phyloP scores from a whole-genome alignment of 2,797 vertebrate genomes.

The Lophius americanus region DNA sequence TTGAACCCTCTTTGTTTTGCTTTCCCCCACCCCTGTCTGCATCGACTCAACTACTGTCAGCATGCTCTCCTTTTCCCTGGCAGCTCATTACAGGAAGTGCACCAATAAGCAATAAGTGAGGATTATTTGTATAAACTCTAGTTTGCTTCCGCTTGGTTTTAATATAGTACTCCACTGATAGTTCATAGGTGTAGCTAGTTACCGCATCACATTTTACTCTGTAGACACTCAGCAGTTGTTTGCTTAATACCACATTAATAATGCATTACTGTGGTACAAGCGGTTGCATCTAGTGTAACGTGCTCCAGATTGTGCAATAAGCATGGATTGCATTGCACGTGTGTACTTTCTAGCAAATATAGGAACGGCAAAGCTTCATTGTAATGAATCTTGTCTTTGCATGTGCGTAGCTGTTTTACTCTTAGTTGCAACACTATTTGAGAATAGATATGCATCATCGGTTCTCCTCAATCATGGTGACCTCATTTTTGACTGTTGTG shows the following conservation, averaged over 20 bases:
- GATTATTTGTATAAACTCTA: slow-evolving; percentile 16
- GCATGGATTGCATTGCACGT: slow-evolving; percentile 30
- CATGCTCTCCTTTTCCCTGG: slow-evolving; percentile 55
- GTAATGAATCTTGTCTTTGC: background rate
- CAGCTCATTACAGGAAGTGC: slow-evolving; percentile 63
- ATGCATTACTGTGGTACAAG: slow-evolving; percentile 24
- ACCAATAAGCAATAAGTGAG: slow-evolving; percentile 38
- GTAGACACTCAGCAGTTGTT: slow-evolving; percentile 30
- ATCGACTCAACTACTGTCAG: slow-evolving; percentile 55
- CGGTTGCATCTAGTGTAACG: slow-evolving; percentile 60
- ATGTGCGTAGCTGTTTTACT: slow-evolving; percentile 17
- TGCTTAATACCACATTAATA: slow-evolving; percentile 36
- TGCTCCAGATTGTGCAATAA: slow-evolving; percentile 33
- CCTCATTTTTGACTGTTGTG: slow-evolving; percentile 29
- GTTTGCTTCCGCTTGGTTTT: slow-evolving; percentile 16
- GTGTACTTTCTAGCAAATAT: background rate
- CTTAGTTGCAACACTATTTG: background rate
- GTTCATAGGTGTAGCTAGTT: slow-evolving; percentile 14
- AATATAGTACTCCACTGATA: slow-evolving; percentile 26
- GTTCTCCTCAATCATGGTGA: slow-evolving; percentile 23
- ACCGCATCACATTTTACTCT: slow-evolving; percentile 33
- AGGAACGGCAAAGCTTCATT: background rate
- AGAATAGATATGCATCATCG: slow-evolving; percentile 31
- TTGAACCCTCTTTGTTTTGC: slow-evolving; percentile 39
- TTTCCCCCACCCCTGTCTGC: slow-evolving; percentile 14